phyloP scores from a whole-genome alignment of 2,113 vertebrate species.

The Caranx melampygus region DNA sequence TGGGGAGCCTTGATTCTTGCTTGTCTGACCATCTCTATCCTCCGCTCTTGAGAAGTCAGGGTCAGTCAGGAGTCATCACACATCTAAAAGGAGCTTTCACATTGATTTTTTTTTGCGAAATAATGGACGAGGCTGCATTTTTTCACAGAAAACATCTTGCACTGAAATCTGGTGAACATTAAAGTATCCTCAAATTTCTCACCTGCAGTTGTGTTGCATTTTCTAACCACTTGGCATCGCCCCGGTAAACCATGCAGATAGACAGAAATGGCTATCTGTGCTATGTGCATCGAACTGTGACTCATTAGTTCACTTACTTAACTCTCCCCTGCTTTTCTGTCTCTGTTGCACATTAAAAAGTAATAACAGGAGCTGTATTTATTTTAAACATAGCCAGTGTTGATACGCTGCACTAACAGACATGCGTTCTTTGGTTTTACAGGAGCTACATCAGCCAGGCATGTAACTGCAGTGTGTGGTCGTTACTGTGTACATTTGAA shows the following conservation, averaged over 20 bases:
- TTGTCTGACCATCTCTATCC: slow-evolving; percentile 19
- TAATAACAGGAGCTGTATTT: neutral
- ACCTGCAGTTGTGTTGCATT: neutral
- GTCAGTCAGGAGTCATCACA: slow-evolving; percentile 28
- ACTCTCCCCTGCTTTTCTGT: neutral
- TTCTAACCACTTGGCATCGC: neutral
- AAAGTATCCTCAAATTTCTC: neutral
- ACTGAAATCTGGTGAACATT: neutral
- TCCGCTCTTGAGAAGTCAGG: neutral
- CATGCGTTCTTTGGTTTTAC: neutral
- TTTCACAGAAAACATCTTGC: neutral
- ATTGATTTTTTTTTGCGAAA: slow-evolving; percentile 18
- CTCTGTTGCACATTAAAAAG: neutral
- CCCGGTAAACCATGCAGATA: neutral
- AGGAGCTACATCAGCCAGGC: neutral
- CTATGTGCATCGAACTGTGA: neutral
- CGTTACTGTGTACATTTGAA: neutral
- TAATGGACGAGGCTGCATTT: neutral
- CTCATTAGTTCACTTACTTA: neutral
- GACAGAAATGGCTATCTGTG: neutral
- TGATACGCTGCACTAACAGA: neutral
- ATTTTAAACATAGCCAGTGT: neutral
- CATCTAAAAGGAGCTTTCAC: slow-evolving; percentile 23
- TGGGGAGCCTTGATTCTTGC: slow-evolving; percentile 22
- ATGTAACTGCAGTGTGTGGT: slow-evolving; percentile 3